Evolutionary conservation across 2,888 invertebrate genomes (phyloP).

Genomic region (Epirrhoe tristata): DNA sequence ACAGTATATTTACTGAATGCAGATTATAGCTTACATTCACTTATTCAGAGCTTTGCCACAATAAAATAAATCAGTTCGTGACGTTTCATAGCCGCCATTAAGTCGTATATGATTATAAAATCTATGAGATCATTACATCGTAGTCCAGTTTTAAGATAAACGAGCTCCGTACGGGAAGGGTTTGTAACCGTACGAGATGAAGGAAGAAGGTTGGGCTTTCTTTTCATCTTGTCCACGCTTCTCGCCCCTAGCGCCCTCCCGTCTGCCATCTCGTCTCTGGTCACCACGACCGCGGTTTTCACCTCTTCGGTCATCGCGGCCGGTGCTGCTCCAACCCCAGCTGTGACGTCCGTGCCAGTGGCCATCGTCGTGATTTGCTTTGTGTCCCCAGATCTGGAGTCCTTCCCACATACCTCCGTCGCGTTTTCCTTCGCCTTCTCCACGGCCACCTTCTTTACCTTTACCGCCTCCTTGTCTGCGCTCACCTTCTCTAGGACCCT

Average conservation of each 20-base stretch:
- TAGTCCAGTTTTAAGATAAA: slow-evolving; percentile 12
- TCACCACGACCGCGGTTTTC: background rate
- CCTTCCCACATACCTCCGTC: slow-evolving; percentile 26
- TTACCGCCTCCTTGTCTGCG: background rate
- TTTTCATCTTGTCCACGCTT: slow-evolving; percentile 13
- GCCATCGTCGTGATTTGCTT: background rate
- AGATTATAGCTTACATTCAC: slow-evolving; percentile 28
- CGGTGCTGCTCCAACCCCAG: slow-evolving; percentile 29
- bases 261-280: slow-evolving; percentile 7
- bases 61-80: slow-evolving; percentile 14
- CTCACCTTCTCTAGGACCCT: background rate
- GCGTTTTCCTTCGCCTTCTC: background rate
- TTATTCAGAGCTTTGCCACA: slow-evolving; percentile 31
- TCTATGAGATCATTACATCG: slow-evolving; percentile 18
- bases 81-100: slow-evolving; percentile 21
- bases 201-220: slow-evolving; percentile 22
- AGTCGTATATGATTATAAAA: background rate
- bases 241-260: slow-evolving; percentile 12
- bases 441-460: background rate
- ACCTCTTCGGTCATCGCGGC: slow-evolving; percentile 20
- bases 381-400: slow-evolving; percentile 21
- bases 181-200: slow-evolving; percentile 20
- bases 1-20: slow-evolving; percentile 32
- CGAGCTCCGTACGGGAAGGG: slow-evolving; percentile 33
- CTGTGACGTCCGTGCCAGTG: slow-evolving; percentile 19